phyloP scores from a whole-genome alignment of 2,888 invertebrate species.

The Priocnemis perturbator region DNA sequence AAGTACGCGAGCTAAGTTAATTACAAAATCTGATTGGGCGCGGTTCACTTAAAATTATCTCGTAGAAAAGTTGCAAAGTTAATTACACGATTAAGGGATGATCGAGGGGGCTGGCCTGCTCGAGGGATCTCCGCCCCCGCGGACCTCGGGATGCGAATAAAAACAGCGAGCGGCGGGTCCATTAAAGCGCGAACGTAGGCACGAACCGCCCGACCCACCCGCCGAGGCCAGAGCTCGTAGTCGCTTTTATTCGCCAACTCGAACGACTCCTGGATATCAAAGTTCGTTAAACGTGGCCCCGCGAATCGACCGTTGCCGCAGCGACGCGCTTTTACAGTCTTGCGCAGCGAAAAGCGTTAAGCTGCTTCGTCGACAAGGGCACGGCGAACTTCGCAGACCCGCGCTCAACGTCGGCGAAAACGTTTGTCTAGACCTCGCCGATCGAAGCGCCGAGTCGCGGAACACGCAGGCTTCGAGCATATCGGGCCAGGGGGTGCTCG shows the following conservation, averaged over 20 bases:
- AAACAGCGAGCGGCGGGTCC: not conserved
- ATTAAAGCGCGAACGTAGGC: conserved; percentile 10
- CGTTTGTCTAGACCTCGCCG: too few species aligned
- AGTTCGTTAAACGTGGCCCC: conserved; percentile 2
- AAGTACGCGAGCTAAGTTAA: conserved; percentile 29
- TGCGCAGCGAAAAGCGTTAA: too few species aligned
- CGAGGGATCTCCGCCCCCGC: not conserved
- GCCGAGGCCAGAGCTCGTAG: conserved; percentile 6
- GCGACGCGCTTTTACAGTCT: too few species aligned
- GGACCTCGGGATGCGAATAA: not conserved
- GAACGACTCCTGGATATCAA: not conserved
- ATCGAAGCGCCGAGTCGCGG: not conserved
- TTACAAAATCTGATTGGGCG: conserved; percentile 30
- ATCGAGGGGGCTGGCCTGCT: conserved; percentile 8
- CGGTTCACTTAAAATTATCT: conserved; percentile 26
- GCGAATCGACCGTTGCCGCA: not conserved
- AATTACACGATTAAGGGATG: conserved; percentile 29
- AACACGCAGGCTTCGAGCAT: not conserved
- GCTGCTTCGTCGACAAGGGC: too few species aligned
- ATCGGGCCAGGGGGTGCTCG: not conserved
- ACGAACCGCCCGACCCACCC: not conserved
- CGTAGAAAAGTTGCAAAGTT: conserved; percentile 26
- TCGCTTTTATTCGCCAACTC: not conserved
- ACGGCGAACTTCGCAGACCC: too few species aligned
- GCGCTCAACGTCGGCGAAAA: too few species aligned